phyloP scores from a whole-genome alignment of 2,888 invertebrate genomes.

The Cynaeus angustus region DNA sequence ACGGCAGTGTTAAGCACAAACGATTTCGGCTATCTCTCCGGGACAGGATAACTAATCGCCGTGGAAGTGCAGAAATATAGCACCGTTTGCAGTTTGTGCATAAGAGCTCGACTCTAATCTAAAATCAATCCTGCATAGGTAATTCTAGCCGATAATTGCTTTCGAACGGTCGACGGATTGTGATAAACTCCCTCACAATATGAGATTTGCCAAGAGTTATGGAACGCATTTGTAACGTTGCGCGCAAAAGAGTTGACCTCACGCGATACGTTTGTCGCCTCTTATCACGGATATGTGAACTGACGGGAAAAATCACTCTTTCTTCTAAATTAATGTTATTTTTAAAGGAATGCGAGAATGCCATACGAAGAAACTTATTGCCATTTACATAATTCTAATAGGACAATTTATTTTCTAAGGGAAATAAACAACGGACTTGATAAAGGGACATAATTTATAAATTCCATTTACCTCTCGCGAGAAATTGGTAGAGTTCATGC shows the following conservation, averaged over 20 bases:
- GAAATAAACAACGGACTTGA: slow-evolving; percentile 32
- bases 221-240: slow-evolving; percentile 49
- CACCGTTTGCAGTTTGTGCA: slow-evolving; percentile 44
- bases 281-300: slow-evolving; percentile 47
- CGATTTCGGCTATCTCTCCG: slow-evolving; percentile 18
- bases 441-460: slow-evolving; percentile 28
- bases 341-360: slow-evolving; percentile 41
- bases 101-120: slow-evolving; percentile 54
- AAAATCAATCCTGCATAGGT: slow-evolving; percentile 61
- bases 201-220: slow-evolving; percentile 53
- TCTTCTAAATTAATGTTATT: slow-evolving; percentile 36
- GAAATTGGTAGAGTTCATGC: too few species aligned
- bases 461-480: neutral
- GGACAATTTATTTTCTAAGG: slow-evolving; percentile 28
- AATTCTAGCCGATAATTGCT: slow-evolving; percentile 60
- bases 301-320: slow-evolving; percentile 48
- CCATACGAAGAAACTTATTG: slow-evolving; percentile 29
- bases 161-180: slow-evolving; percentile 53
- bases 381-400: slow-evolving; percentile 43
- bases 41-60: slow-evolving; percentile 43
- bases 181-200: slow-evolving; percentile 54
- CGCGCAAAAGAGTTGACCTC: slow-evolving; percentile 51
- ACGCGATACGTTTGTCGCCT: slow-evolving; percentile 52
- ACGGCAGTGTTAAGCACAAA: slow-evolving; percentile 27
- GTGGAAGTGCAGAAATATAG: slow-evolving; percentile 35